Evolutionary conservation across 92 coral and sea anemone genomes (phyloP).

Genomic region (Zoanthus solanderi): DNA sequence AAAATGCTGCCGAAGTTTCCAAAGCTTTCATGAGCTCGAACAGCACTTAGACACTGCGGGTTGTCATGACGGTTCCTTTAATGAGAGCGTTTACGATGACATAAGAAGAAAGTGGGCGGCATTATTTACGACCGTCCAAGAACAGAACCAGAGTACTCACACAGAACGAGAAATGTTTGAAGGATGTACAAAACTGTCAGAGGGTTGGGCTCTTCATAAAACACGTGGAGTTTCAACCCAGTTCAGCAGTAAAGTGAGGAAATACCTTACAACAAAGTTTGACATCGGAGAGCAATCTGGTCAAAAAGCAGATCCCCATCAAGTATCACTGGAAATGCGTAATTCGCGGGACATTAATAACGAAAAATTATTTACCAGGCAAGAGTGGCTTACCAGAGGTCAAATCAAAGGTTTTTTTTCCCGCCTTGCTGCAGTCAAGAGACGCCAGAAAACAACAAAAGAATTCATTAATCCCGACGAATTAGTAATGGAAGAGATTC

Average conservation of each 20-base stretch:
- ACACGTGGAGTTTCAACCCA: slow-evolving; percentile 47
- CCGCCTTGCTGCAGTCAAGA: slow-evolving; percentile 57
- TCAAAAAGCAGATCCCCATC: slow-evolving; percentile 59
- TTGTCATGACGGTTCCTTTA: neutral
- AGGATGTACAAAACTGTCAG: neutral
- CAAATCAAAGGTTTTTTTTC: slow-evolving; percentile 64
- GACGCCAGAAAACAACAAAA: neutral
- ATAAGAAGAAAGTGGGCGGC: slow-evolving; percentile 17
- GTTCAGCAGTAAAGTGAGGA: slow-evolving; percentile 56
- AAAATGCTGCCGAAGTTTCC: slow-evolving; percentile 49
- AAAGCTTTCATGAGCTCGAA: slow-evolving; percentile 54
- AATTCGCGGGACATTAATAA: slow-evolving; percentile 51
- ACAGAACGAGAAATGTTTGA: neutral
- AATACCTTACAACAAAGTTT: slow-evolving; percentile 66
- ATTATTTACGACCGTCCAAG: neutral
- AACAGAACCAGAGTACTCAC: neutral
- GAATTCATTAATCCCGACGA: neutral
- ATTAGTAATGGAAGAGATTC: neutral
- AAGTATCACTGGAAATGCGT: slow-evolving; percentile 72
- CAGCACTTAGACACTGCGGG: slow-evolving; percentile 8
- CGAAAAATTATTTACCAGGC: slow-evolving; percentile 30
- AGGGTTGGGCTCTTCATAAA: slow-evolving; percentile 64
- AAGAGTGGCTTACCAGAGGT: slow-evolving; percentile 61
- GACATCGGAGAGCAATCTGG: slow-evolving; percentile 67
- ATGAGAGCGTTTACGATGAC: neutral